Evolutionary conservation across 2,113 vertebrate species (phyloP), one percentile per base, ranked within the genome.

Genomic region (Rattus norvegicus): DNA sequence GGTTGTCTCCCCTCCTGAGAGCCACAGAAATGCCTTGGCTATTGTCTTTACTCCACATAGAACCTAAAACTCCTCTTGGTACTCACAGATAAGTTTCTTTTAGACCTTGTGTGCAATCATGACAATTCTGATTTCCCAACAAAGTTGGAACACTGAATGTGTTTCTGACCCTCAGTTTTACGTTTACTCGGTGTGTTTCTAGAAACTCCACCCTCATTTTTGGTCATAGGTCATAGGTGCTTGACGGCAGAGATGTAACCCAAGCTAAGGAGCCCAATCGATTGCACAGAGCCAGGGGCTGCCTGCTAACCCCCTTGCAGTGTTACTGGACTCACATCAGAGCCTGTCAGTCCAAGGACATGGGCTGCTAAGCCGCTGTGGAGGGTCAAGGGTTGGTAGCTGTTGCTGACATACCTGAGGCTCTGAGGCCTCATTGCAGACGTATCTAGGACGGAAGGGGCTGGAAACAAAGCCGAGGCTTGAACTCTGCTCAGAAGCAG

Each of bases 231-330:
- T 97, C 97, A 90, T 95, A 83, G 26, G 14, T 54, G 5, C 49
- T 17, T 30, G 11, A 52, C 1, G 52, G 36, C 54, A 20, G 52
- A 59, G 49, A 3, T 77, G 90, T 91, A 69, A 79, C 1, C 39
- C 1, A 95, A 90, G 94, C 7, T 11, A 61, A 95, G 95, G 85
- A 97, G 88, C 90, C 33, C 39, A 3, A 84, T 83, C 95, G 76
- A 95, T 97, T 90, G 93, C 81, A 56, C 36, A 49, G 85, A 96
- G 86, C 96, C 92, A 63, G 91, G 92, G 93, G 96, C 97, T 95
- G 92, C 93, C 97, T 96, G 97, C 97, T 98, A 14, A 98, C 96
- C 98, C 96, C 98, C 98, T 97, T 88, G 95, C 4, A 96, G 98
- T 95, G 97, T 97, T 98, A 86, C 91, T 97, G 91, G 76, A 81